phyloP scores from a whole-genome alignment of 2,888 invertebrate genomes.

The Drosophila paranaensis region DNA sequence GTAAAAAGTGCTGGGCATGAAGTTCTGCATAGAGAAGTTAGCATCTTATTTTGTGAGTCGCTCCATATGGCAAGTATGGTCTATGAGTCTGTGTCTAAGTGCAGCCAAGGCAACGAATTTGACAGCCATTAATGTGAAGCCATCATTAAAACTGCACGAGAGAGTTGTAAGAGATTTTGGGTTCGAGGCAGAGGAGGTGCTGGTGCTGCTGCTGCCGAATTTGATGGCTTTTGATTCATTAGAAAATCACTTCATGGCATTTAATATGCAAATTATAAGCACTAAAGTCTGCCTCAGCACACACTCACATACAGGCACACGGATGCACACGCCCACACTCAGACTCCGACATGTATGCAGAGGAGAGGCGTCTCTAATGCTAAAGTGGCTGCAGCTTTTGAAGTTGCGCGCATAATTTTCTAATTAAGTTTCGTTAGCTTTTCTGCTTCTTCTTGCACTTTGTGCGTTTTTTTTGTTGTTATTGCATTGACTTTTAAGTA shows the following conservation, averaged over 20 bases:
- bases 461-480: conserved; percentile 58
- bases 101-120: conserved; percentile 65
- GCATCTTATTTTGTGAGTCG: conserved; percentile 31
- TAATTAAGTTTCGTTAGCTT: conserved; percentile 69
- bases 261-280: conserved; percentile 75
- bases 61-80: conserved; percentile 6
- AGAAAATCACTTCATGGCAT: conserved; percentile 77
- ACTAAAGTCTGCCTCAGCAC: conserved; percentile 30
- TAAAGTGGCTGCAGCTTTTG: conserved; percentile 48
- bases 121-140: conserved; percentile 71
- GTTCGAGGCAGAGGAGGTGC: conserved; percentile 26
- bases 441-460: conserved; percentile 36
- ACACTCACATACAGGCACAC: conserved; percentile 5
- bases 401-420: conserved; percentile 69
- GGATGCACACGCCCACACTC: not conserved
- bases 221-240: conserved; percentile 76
- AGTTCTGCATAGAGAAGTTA: conserved; percentile 31
- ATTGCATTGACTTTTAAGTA: conserved; percentile 76
- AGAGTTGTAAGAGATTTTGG: conserved; percentile 35
- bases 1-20: conserved; percentile 21
- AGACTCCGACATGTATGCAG: not conserved
- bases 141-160: conserved; percentile 75
- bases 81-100: conserved; percentile 50
- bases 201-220: conserved; percentile 50
- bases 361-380: conserved; percentile 42